Evolutionary conservation across 2,888 invertebrate species (phyloP).

Genomic region (Lutraria lutraria): DNA sequence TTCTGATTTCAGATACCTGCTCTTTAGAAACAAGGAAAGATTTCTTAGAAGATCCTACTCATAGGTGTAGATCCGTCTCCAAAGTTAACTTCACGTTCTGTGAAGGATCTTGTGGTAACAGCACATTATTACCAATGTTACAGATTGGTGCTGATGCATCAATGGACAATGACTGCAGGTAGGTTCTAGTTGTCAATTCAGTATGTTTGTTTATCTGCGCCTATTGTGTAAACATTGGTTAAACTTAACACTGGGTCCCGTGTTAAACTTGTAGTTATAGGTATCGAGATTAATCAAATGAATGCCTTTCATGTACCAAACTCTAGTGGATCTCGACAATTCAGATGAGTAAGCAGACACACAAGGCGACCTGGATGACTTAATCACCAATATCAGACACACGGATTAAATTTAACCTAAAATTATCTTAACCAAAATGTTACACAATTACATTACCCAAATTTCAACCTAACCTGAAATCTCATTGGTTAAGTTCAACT

Average conservation of each 20-base stretch:
- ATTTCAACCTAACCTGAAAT: no score
- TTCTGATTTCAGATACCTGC: slow-evolving; percentile 57
- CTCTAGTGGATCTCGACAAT: no score
- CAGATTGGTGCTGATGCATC: slow-evolving; percentile 6
- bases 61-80: slow-evolving; percentile 54
- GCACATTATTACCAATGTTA: slow-evolving; percentile 42
- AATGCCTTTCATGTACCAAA: no score
- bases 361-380: no score
- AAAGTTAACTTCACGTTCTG: slow-evolving; percentile 58
- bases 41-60: slow-evolving; percentile 41
- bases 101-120: slow-evolving; percentile 63
- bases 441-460: no score
- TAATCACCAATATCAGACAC: no score
- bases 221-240: background rate
- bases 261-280: background rate
- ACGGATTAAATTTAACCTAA: no score
- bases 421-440: no score
- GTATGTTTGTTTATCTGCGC: background rate
- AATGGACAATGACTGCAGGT: slow-evolving; percentile 56
- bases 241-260: background rate
- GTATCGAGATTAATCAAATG: no score
- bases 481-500: no score
- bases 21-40: slow-evolving; percentile 44
- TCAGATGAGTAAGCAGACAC: no score
- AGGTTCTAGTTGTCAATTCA: background rate